Conservation (phyloP, 2,113 vertebrate genomes). For the Helogale parvula region DNA sequence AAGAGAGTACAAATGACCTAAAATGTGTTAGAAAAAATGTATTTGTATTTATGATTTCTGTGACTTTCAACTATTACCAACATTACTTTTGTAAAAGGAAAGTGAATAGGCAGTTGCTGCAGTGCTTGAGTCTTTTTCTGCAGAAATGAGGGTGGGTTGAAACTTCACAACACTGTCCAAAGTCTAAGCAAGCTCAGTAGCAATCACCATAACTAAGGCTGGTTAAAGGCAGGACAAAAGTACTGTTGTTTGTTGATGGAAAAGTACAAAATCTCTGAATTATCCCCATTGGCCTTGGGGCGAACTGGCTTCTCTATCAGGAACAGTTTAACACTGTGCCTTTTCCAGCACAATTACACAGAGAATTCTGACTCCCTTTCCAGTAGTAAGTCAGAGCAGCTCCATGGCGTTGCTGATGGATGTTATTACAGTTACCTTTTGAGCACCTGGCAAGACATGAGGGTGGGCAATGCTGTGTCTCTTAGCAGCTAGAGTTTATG, state of each 20-base stretch:
- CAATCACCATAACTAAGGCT: not conserved
- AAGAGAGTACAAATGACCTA: not conserved
- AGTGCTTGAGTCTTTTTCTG: conserved; percentile 9
- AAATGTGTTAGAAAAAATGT: not conserved
- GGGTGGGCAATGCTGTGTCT: not conserved
- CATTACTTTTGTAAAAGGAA: not conserved
- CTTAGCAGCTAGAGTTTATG: not conserved
- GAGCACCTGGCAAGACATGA: not conserved
- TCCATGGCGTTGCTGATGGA: not conserved
- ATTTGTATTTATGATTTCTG: not conserved
- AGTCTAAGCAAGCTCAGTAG: conserved; percentile 15
- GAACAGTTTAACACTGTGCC: not conserved
- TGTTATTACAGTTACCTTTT: not conserved
- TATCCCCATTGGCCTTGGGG: not conserved
- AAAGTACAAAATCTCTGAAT: conserved; percentile 67
- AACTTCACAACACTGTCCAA: not conserved
- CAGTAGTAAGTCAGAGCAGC: not conserved
- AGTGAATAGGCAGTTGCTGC: not conserved
- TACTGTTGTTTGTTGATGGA: conserved; percentile 51
- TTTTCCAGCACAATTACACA: not conserved
- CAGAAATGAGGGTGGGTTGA: not conserved
- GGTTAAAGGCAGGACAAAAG: conserved; percentile 37
- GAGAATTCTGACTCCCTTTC: not conserved
- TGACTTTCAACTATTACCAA: not conserved
- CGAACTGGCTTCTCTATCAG: conserved; percentile 30